Evolutionary conservation across 2,888 invertebrate genomes (phyloP).

Genomic region (Chloroclystis v-ata): DNA sequence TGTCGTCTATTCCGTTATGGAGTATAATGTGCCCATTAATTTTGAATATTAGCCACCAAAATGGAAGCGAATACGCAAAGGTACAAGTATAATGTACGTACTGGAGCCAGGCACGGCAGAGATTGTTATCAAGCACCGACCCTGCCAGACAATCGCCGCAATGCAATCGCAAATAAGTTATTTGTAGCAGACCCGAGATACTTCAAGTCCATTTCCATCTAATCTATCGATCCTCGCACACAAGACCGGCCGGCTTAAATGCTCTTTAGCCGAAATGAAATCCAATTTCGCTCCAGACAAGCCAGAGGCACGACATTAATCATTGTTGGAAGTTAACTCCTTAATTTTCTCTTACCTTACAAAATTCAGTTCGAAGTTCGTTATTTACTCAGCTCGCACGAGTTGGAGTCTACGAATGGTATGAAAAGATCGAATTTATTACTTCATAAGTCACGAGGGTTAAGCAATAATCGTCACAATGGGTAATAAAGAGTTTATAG

Average conservation of each 20-base stretch:
- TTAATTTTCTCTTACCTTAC: conserved; percentile 35
- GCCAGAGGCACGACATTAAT: conserved; percentile 32
- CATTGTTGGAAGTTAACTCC: conserved; percentile 31
- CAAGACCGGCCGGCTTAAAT: conserved; percentile 39
- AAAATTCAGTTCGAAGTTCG: conserved; percentile 30
- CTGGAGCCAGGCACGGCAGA: conserved; percentile 41
- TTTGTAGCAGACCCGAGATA: conserved; percentile 53
- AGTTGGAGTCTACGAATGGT: conserved; percentile 50
- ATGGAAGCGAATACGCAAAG: conserved; percentile 43
- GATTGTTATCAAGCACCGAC: conserved; percentile 53
- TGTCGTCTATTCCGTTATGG: conserved; percentile 28
- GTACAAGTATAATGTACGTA: conserved; percentile 23
- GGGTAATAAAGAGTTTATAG: conserved; percentile 76
- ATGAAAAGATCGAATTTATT: conserved; percentile 72
- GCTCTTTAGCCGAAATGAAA: conserved; percentile 30
- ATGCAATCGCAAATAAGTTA: conserved; percentile 61
- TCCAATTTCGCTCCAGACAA: conserved; percentile 29
- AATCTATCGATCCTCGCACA: conserved; percentile 52
- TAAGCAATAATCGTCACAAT: conserved; percentile 77
- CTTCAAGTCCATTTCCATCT: conserved; percentile 53
- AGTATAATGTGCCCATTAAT: conserved; percentile 28
- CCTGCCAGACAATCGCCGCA: conserved; percentile 50
- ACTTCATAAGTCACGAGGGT: conserved; percentile 76
- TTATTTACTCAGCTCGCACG: conserved; percentile 42
- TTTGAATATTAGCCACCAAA: conserved; percentile 35